phyloP scores from a whole-genome alignment of 2,797 vertebrate species.

The Mastacembelus armatus region DNA sequence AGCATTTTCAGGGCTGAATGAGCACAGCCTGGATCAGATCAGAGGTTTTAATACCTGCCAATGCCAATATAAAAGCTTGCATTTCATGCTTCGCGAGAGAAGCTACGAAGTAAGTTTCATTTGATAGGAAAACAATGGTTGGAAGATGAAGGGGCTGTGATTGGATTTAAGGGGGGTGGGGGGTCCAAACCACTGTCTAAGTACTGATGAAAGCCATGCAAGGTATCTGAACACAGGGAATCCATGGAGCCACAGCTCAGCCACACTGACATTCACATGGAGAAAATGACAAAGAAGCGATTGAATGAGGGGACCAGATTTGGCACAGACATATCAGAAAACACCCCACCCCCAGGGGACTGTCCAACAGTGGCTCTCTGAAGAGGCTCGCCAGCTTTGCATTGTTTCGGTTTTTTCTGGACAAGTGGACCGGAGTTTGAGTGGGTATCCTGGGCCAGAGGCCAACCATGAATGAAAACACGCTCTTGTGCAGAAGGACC shows the following conservation, averaged over 20 bases:
- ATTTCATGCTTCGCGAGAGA: conserved; percentile 74
- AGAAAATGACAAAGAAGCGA: conserved; percentile 68
- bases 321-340: conserved; percentile 62
- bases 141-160: conserved; percentile 52
- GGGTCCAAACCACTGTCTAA: conserved; percentile 16
- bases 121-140: conserved; percentile 66
- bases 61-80: conserved; percentile 72
- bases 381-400: conserved; percentile 45
- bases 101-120: conserved; percentile 64
- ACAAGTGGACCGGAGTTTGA: conserved; percentile 57
- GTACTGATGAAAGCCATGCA: conserved; percentile 55
- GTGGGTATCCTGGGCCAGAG: conserved; percentile 59
- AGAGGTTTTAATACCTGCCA: conserved; percentile 78
- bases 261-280: conserved; percentile 56
- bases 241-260: conserved; percentile 46
- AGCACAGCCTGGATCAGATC: conserved; percentile 77
- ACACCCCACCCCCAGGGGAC: conserved; percentile 52
- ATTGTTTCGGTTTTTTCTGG: conserved; percentile 46
- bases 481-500: conserved; percentile 52
- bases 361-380: conserved; percentile 43
- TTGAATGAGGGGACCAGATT: conserved; percentile 56
- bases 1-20: conserved; percentile 80
- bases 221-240: conserved; percentile 53
- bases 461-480: conserved; percentile 58
- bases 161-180: conserved; percentile 46